Percentiles rank a stretch among this genome's conserved stretches.
phyloP scores from a whole-genome alignment of 2,888 invertebrate genomes.

The Acronicta psi region DNA sequence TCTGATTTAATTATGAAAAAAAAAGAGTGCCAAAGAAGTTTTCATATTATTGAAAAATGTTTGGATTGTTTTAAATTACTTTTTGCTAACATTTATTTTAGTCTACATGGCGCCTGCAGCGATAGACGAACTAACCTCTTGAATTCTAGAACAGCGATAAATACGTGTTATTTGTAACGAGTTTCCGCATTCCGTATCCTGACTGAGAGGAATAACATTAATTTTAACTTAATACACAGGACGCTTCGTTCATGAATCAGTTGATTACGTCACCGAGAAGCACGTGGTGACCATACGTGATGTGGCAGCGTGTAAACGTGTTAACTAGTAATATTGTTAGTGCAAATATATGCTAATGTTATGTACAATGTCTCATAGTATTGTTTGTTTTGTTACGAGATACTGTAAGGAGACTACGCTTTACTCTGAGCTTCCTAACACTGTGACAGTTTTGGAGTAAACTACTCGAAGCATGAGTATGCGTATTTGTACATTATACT shows the following conservation, averaged over 20 bases:
- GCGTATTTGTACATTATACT: too few relatives aligned
- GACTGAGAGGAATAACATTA: slow-evolving; percentile 32
- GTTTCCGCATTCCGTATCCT: slow-evolving; percentile 54
- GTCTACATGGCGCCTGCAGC: slow-evolving; percentile 1
- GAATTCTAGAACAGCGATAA: slow-evolving; percentile 7
- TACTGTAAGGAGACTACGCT: slow-evolving; percentile 17
- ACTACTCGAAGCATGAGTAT: too few relatives aligned
- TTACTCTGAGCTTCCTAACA: slow-evolving; percentile 1
- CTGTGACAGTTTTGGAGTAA: neutral
- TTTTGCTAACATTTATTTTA: too few relatives aligned
- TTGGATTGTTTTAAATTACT: too few relatives aligned
- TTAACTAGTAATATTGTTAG: slow-evolving; percentile 53
- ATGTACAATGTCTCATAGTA: slow-evolving; percentile 48
- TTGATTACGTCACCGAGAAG: slow-evolving; percentile 56
- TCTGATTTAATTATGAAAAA: too few relatives aligned
- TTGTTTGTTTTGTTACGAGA: slow-evolving; percentile 55
- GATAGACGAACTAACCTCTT: neutral
- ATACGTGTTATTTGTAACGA: slow-evolving; percentile 25
- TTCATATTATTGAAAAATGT: too few relatives aligned
- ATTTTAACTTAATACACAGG: slow-evolving; percentile 36
- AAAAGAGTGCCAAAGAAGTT: too few relatives aligned
- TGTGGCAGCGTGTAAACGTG: slow-evolving; percentile 52
- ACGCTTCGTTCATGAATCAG: slow-evolving; percentile 46
- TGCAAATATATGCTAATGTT: slow-evolving; percentile 59
- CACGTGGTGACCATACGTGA: slow-evolving; percentile 65